Evolutionary conservation across 2,113 vertebrate species (phyloP).

Genomic region (Brienomyrus longianalis): DNA sequence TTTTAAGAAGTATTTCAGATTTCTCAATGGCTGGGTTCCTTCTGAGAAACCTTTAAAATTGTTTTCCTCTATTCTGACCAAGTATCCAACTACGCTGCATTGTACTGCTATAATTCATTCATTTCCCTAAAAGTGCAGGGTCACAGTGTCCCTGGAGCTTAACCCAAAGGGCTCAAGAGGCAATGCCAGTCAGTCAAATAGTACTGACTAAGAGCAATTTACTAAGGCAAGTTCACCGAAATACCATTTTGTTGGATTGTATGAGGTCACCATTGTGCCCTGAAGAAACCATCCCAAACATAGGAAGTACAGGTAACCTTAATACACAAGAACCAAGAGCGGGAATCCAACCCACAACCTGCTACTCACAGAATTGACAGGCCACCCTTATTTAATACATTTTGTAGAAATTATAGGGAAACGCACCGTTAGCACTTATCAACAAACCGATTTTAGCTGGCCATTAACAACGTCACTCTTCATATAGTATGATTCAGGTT

Average conservation of each 20-base stretch:
- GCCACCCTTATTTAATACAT: background rate
- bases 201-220: background rate
- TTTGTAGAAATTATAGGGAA: background rate
- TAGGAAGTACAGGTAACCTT: background rate
- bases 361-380: background rate
- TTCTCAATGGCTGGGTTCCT: background rate
- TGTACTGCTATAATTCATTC: background rate
- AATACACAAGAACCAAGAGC: background rate
- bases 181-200: background rate
- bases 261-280: background rate
- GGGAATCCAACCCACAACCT: background rate
- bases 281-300: background rate
- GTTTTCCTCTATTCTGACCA: background rate
- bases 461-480: background rate
- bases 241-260: background rate
- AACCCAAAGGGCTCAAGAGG: background rate
- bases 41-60: background rate
- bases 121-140: background rate
- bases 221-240: background rate
- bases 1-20: background rate
- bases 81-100: background rate
- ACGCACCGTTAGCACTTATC: background rate
- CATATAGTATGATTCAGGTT: background rate
- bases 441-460: background rate
- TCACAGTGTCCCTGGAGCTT: background rate